Evolutionary conservation across 2,888 invertebrate species (phyloP).

Genomic region (Platycheirus rosarum): DNA sequence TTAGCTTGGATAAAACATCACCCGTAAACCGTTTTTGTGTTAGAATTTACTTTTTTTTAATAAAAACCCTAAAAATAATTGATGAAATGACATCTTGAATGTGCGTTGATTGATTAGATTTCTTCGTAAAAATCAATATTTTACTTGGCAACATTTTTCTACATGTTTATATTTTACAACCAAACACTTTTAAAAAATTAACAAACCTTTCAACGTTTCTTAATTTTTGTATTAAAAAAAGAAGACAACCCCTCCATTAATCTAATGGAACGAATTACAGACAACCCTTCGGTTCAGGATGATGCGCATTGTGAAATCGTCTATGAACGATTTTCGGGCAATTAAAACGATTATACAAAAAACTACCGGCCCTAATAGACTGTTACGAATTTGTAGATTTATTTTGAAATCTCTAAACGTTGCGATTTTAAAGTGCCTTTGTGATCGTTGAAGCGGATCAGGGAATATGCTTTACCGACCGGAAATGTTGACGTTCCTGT

Average conservation of each 20-base stretch:
- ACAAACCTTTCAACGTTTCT: neutral
- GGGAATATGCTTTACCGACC: constrained; percentile 42
- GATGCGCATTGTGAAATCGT: constrained; percentile 41
- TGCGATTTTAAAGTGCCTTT: constrained; percentile 50
- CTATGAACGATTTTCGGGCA: constrained; percentile 68
- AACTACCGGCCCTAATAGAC: constrained; percentile 67
- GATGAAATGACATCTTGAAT: no score
- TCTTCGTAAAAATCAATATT: no score
- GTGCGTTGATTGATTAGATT: no score
- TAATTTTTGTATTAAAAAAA: constrained; percentile 19
- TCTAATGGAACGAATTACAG: constrained; percentile 57
- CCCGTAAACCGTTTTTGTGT: no score
- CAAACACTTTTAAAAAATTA: no score
- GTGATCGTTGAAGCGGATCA: constrained; percentile 59
- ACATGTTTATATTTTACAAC: no score
- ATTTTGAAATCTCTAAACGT: constrained; percentile 3
- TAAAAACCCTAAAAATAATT: no score
- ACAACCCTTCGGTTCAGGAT: constrained; percentile 52
- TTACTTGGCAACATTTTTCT: no score
- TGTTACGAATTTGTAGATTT: constrained; percentile 68
- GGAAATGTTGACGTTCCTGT: constrained; percentile 63
- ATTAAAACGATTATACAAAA: constrained; percentile 64
- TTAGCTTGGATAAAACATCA: no score
- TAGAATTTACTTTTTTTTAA: no score
- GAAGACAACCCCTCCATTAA: constrained; percentile 18